These are phyloP conservation scores for Rhodinocichla rosea DNA, from an alignment of 2,113 vertebrate species.

Conservation along the genomic window DNA sequence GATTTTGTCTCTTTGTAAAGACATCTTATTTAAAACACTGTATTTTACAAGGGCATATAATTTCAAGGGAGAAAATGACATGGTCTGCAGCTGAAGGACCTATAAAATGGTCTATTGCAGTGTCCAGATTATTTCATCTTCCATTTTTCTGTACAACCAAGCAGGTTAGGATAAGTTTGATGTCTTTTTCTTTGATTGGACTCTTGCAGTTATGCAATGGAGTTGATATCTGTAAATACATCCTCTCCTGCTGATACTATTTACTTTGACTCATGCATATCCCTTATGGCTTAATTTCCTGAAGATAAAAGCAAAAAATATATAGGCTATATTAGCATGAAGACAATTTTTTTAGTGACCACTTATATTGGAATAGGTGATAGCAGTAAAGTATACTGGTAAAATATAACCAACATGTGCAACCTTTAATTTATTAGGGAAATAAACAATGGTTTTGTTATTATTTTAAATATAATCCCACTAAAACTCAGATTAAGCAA, in stretches of 20 bases:
- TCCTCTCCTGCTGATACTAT: conserved; percentile 28
- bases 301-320: conserved; percentile 33
- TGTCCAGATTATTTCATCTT: not conserved
- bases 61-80: not conserved
- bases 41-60: not conserved
- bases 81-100: not conserved
- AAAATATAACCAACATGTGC: conserved; percentile 19
- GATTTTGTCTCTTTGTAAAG: not conserved
- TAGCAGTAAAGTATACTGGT: not conserved
- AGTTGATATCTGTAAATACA: conserved; percentile 33
- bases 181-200: not conserved
- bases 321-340: not conserved
- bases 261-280: conserved; percentile 35
- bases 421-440: conserved; percentile 37
- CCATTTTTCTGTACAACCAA: not conserved
- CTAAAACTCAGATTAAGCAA: conserved; percentile 17
- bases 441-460: not conserved
- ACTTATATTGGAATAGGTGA: conserved; percentile 1
- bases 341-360: not conserved
- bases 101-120: not conserved
- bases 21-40: not conserved
- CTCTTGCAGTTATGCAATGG: not conserved
- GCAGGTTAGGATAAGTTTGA: not conserved
- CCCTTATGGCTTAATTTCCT: conserved; percentile 59
- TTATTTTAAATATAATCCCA: conserved; percentile 31